Conservation (phyloP, 2,888 invertebrate species). For the Conchocele bisecta region DNA sequence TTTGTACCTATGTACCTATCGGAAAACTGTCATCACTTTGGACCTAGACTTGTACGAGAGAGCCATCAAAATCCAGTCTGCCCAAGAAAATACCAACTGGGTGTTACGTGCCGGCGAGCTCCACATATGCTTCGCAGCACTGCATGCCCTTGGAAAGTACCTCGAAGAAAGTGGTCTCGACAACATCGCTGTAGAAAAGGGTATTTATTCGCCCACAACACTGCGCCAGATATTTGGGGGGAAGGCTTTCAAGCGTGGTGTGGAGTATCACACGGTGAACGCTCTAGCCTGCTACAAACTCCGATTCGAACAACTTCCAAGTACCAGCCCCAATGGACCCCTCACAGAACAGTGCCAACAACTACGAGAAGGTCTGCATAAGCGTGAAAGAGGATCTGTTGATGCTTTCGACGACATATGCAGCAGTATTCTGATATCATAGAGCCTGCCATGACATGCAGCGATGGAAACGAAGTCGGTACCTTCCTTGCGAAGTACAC, state of each 20-base stretch:
- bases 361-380: background rate
- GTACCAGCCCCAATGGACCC: too few relatives aligned
- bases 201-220: slow-evolving; percentile 32
- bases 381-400: background rate
- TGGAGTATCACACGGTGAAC: slow-evolving; percentile 19
- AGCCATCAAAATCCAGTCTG: slow-evolving; percentile 24
- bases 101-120: slow-evolving; percentile 5
- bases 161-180: slow-evolving; percentile 30
- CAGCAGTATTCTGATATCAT: background rate
- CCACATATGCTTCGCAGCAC: slow-evolving; percentile 36
- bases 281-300: background rate
- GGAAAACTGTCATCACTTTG: slow-evolving; percentile 25
- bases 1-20: too few relatives aligned
- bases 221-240: slow-evolving; percentile 21
- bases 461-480: background rate
- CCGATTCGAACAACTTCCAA: background rate
- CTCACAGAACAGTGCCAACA: background rate
- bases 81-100: slow-evolving; percentile 33
- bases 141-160: slow-evolving; percentile 44
- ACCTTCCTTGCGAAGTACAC: background rate
- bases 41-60: slow-evolving; percentile 27
- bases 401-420: background rate
- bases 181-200: slow-evolving; percentile 38
- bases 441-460: background rate
- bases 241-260: slow-evolving; percentile 39